Evolutionary conservation across 2,797 vertebrate genomes (phyloP).

Genomic region (Pachyuromys duprasi): DNA sequence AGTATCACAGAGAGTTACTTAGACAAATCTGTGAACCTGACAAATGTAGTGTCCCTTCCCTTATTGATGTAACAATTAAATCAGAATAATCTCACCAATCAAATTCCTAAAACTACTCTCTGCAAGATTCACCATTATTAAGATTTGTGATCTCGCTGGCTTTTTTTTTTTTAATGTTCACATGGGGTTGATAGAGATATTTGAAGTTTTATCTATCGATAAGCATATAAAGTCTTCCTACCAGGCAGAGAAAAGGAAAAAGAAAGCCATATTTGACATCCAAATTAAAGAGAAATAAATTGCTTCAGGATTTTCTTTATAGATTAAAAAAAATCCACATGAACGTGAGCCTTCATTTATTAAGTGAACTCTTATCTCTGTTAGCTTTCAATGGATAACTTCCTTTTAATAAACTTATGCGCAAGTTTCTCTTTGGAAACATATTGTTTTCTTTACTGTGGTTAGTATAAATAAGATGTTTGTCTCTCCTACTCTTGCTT

Average conservation of each 20-base stretch:
- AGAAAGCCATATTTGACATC: background rate
- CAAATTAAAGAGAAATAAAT: conserved; percentile 49
- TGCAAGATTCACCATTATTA: background rate
- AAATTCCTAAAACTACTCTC: background rate
- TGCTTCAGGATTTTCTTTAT: conserved; percentile 17
- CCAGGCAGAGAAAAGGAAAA: background rate
- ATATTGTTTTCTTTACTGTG: background rate
- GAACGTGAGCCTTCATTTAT: background rate
- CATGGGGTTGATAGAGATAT: background rate
- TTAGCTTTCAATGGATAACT: background rate
- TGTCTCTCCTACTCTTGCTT: background rate
- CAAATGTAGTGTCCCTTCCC: background rate
- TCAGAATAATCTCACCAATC: background rate
- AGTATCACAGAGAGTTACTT: background rate
- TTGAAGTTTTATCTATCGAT: background rate
- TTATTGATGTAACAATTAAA: background rate
- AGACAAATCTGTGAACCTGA: background rate
- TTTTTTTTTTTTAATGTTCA: conserved; percentile 43
- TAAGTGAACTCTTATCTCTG: conserved; percentile 5
- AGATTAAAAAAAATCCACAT: conserved; percentile 4
- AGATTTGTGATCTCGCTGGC: background rate
- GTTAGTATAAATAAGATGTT: background rate
- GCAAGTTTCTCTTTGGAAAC: background rate
- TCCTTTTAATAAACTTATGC: background rate
- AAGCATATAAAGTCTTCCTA: conserved; percentile 8